Base-by-base conservation (phyloP, 2,888 invertebrate genomes). In the Molorchus minor region DNA sequence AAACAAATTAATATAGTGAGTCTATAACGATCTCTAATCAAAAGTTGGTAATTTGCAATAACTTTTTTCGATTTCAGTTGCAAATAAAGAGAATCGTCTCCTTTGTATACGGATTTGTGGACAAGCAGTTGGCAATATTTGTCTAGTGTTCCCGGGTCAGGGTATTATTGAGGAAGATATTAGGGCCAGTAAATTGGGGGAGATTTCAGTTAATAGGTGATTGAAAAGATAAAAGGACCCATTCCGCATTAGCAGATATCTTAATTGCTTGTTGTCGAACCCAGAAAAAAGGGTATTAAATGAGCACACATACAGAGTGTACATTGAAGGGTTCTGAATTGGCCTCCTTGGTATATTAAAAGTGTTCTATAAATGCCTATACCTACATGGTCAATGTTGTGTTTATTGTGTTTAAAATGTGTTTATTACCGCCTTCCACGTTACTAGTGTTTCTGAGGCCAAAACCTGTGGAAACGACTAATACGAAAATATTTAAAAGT, bases 181-280 rank as follows among this genome's bases (percentile, higher is more conserved):
- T 43, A 43, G 21, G 43, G 10, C 43, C 13, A 43, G 13, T 43
- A 43, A 43, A 43, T 43, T 43, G 43, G 13, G 21, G 25, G 25
- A 25, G 43, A 25, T 21, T 43, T 25, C 12, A 21, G 21, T 43
- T 43, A 43, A 43, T 43, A 13, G 43, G 43, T 15, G 43, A 43
- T 43, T 25, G 43, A 43, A 25, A 43, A 43, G 43, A 43, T 43
- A 43, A 43, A 43, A 43, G 43, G n/a, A 12, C 21, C 19, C 21
- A 43, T 25, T 20, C 12, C 21, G 21, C 25, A 43, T 43, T 43
- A 43, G 21, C 25, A 25, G 43, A 43, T 21, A 25, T 43, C 43
- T 12, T 43, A 43, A 43, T 21, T 43, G 43, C 12, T 12, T 13
- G 43, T 25, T 19, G 12, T 25, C 10, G 43, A 43, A 25, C 5